These are phyloP conservation scores for Mesopsocus fuscifrons DNA, from an alignment of 2,888 invertebrate species.

Conservation along the genomic window DNA sequence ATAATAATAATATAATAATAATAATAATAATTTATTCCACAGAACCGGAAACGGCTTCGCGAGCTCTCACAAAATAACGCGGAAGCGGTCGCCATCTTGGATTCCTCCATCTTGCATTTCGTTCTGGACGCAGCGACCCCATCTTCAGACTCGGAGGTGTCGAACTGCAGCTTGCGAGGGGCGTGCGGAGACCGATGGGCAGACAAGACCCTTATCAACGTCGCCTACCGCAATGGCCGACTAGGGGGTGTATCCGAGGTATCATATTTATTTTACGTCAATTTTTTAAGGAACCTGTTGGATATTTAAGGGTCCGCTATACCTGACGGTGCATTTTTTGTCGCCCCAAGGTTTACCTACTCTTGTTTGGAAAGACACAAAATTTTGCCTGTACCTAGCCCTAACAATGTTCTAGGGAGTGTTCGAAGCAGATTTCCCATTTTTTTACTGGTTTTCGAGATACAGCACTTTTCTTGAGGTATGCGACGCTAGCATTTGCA, in stretches of 20 bases:
- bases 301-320: too few relatives aligned
- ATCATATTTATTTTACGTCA: slow-evolving; percentile 18
- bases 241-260: slow-evolving; percentile 33
- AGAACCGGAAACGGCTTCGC: slow-evolving; percentile 26
- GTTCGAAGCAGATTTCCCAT: too few relatives aligned
- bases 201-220: slow-evolving; percentile 32
- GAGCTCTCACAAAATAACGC: slow-evolving; percentile 25
- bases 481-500: too few relatives aligned
- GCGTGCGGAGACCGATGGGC: slow-evolving; percentile 35
- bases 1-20: too few relatives aligned
- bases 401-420: too few relatives aligned
- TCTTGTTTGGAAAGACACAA: too few relatives aligned
- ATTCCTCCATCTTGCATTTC: slow-evolving; percentile 24
- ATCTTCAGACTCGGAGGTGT: slow-evolving; percentile 23
- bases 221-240: slow-evolving; percentile 31
- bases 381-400: too few relatives aligned
- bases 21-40: slow-evolving; percentile 13
- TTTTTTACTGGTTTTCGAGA: too few relatives aligned
- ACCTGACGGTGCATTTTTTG: too few relatives aligned
- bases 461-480: too few relatives aligned
- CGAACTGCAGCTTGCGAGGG: slow-evolving; percentile 26
- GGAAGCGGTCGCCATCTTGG: slow-evolving; percentile 23
- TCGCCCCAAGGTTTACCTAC: too few relatives aligned
- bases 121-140: slow-evolving; percentile 26
- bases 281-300: slow-evolving; percentile 16